phyloP scores from a whole-genome alignment of 2,113 vertebrate genomes.

The Oreochromis niloticus region DNA sequence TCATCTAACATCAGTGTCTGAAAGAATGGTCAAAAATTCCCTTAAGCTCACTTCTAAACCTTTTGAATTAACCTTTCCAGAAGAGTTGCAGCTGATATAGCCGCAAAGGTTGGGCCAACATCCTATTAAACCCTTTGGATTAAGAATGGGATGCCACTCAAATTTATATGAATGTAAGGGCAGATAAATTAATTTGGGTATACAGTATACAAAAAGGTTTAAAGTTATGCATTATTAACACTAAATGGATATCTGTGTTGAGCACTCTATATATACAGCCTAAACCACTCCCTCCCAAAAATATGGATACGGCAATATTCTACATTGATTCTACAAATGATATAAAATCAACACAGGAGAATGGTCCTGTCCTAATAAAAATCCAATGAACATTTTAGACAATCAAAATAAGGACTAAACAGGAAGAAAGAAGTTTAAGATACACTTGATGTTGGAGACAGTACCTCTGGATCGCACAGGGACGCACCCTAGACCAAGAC shows the following conservation, averaged over 20 bases:
- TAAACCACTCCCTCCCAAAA: background rate
- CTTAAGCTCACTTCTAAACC: background rate
- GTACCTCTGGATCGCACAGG: constrained; percentile 57
- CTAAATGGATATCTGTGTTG: background rate
- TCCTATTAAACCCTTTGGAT: background rate
- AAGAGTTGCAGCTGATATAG: background rate
- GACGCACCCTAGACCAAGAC: constrained; percentile 48
- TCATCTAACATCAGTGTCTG: background rate
- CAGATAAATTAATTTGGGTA: background rate
- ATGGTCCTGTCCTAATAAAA: background rate
- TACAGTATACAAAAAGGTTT: background rate
- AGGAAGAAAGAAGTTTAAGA: background rate
- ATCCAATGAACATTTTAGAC: background rate
- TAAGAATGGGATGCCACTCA: background rate
- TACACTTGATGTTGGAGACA: background rate
- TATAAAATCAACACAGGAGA: background rate
- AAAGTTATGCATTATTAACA: background rate
- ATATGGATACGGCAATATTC: background rate
- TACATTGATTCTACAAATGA: background rate
- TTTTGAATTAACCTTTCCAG: background rate
- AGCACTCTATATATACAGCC: background rate
- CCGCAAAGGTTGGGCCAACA: background rate
- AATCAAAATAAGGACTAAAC: background rate
- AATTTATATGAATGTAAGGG: background rate
- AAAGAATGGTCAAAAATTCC: background rate